Percentiles rank a stretch among this genome's conserved stretches.
Evolutionary conservation across 2,888 invertebrate species (phyloP).

Genomic region (Yponomeuta malinellus): DNA sequence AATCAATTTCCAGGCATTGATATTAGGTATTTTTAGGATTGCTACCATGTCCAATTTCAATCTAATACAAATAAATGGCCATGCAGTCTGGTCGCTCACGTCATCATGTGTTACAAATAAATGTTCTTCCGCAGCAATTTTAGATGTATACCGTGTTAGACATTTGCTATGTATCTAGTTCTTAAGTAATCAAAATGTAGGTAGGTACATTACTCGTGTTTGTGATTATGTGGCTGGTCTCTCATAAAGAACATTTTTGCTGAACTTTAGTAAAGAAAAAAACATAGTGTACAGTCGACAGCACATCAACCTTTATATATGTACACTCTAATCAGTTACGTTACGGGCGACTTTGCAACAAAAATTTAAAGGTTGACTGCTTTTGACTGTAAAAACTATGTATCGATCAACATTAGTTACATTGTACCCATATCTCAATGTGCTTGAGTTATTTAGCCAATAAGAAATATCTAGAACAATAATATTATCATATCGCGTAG

Average conservation of each 20-base stretch:
- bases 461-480: constrained; percentile 1
- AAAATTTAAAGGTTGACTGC: too few relatives aligned
- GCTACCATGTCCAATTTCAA: neutral
- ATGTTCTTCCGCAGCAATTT: neutral
- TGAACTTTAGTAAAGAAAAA: too few relatives aligned
- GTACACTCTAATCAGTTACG: too few relatives aligned
- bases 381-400: too few relatives aligned
- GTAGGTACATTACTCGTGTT: too few relatives aligned
- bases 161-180: too few relatives aligned
- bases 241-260: too few relatives aligned
- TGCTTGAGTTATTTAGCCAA: neutral
- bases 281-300: too few relatives aligned
- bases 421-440: neutral
- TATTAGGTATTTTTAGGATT: neutral
- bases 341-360: too few relatives aligned
- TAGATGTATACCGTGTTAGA: neutral
- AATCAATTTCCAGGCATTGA: neutral
- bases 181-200: too few relatives aligned
- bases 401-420: neutral
- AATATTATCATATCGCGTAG: neutral
- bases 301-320: too few relatives aligned
- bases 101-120: neutral
- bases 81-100: neutral
- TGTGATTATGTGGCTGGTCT: too few relatives aligned
- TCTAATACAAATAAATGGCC: neutral